Percentiles rank a stretch among this genome's conserved stretches.
These are phyloP conservation scores for Agonopterix heracliana DNA, from an alignment of 2,888 invertebrate genomes.

Conservation along the genomic window DNA sequence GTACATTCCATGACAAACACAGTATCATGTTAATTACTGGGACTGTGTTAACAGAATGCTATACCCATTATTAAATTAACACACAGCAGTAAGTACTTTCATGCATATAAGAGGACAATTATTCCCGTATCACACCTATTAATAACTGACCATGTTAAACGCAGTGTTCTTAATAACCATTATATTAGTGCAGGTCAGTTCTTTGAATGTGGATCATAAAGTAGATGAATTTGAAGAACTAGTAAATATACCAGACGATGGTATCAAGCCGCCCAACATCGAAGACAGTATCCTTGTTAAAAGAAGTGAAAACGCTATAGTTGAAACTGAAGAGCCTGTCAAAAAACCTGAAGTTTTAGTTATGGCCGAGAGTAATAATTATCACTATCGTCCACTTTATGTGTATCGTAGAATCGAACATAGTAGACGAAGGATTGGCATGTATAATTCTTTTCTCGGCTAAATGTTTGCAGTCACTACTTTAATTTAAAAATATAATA, in stretches of 20 bases:
- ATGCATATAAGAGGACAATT: background rate
- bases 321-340: background rate
- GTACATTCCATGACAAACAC: no score
- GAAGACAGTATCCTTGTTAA: background rate
- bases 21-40: no score
- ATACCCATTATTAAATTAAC: no score
- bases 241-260: constrained; percentile 6
- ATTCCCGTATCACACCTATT: background rate
- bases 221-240: background rate
- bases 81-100: background rate
- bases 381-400: constrained; percentile 50
- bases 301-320: background rate
- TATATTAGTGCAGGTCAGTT: background rate
- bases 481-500: no score
- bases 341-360: constrained; percentile 19
- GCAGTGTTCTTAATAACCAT: background rate
- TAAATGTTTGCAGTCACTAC: constrained; percentile 19
- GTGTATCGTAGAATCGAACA: constrained; percentile 60
- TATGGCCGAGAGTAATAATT: constrained; percentile 37
- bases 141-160: background rate
- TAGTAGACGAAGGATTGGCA: constrained; percentile 55
- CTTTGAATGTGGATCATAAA: background rate
- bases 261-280: background rate
- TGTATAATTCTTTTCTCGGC: constrained; percentile 64
- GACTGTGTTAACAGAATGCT: no score